phyloP scores from a whole-genome alignment of 2,888 invertebrate genomes.

The Parnassius apollo region DNA sequence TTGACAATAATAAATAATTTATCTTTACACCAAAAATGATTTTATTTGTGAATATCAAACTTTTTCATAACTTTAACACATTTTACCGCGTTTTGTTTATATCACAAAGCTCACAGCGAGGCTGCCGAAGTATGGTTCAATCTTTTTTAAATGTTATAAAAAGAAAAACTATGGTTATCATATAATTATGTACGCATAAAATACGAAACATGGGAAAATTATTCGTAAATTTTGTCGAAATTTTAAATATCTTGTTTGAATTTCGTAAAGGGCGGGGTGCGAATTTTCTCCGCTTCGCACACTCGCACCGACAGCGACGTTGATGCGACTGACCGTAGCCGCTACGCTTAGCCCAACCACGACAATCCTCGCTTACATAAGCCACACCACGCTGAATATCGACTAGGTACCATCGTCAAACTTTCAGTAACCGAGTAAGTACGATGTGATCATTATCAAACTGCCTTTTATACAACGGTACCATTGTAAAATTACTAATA shows the following conservation, averaged over 20 bases:
- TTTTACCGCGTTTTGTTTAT: no score
- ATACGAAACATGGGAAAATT: not conserved
- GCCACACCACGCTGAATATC: slow-evolving; percentile 41
- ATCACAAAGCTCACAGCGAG: not conserved
- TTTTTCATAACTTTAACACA: no score
- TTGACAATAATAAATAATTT: no score
- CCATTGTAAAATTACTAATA: not conserved
- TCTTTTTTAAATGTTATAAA: slow-evolving; percentile 4
- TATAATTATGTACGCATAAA: not conserved
- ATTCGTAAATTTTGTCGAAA: not conserved
- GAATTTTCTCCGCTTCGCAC: slow-evolving; percentile 36
- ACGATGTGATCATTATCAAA: slow-evolving; percentile 9
- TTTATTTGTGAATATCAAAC: no score
- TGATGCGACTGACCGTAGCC: slow-evolving; percentile 59
- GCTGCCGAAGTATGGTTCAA: not conserved
- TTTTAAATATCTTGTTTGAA: slow-evolving; percentile 16
- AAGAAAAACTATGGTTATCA: not conserved
- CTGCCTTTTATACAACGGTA: slow-evolving; percentile 13
- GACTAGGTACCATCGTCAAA: slow-evolving; percentile 43
- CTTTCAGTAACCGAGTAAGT: slow-evolving; percentile 34
- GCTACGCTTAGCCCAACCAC: slow-evolving; percentile 29
- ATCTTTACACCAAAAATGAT: no score
- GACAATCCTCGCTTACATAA: slow-evolving; percentile 44
- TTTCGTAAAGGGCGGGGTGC: slow-evolving; percentile 30
- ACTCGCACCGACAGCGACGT: slow-evolving; percentile 54